phyloP scores from a whole-genome alignment of 2,113 vertebrate species.

The Corvus hawaiiensis region DNA sequence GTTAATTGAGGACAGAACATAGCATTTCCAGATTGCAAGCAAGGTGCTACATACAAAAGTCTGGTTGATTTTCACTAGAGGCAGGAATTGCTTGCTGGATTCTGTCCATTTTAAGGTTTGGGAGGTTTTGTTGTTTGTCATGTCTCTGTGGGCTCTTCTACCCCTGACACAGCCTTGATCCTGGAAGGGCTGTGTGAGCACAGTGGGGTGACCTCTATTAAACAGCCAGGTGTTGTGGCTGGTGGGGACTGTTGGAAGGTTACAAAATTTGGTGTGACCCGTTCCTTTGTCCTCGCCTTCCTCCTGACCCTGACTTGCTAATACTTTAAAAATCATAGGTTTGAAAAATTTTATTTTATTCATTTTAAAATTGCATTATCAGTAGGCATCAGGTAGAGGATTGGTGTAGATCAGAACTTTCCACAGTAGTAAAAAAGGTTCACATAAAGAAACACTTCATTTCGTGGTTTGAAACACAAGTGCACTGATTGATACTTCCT shows the following conservation, averaged over 20 bases:
- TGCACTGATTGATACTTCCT: not conserved
- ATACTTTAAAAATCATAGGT: not conserved
- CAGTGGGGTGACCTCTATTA: constrained; percentile 41
- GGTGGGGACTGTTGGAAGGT: not conserved
- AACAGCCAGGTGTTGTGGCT: constrained; percentile 18
- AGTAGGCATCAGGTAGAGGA: not conserved
- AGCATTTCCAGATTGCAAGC: not conserved
- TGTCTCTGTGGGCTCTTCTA: not conserved
- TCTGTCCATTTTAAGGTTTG: not conserved
- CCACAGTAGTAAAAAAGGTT: not conserved
- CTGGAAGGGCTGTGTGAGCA: constrained; percentile 24
- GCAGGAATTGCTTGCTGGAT: not conserved
- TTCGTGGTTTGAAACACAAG: not conserved
- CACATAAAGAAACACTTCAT: not conserved
- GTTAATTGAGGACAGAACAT: not conserved
- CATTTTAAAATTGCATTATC: not conserved
- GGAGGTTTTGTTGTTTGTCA: not conserved
- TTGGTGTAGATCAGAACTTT: not conserved
- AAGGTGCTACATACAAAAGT: not conserved
- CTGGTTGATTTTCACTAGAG: not conserved
- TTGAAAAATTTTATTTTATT: not conserved
- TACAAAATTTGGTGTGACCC: not conserved
- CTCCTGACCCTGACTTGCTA: too few relatives aligned
- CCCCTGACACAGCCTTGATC: not conserved
- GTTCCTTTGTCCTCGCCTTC: not conserved